Evolutionary conservation across 2,113 vertebrate species (phyloP), one percentile per base, ranked within the genome.

Genomic region (Taurulus bubalis): DNA sequence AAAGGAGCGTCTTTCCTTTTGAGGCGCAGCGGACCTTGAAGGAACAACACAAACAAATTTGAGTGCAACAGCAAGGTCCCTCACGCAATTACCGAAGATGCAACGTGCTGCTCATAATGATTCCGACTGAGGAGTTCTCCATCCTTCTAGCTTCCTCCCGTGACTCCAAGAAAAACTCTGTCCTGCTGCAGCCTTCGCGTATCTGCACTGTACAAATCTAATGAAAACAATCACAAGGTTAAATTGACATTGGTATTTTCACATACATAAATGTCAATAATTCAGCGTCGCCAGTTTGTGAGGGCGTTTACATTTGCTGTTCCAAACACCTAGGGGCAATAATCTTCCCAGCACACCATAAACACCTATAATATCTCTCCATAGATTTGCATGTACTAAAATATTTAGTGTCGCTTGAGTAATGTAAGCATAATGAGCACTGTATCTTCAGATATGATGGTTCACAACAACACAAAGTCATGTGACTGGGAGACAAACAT

Each of bases 21-120:
- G 86, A 90, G 82, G 55, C 5, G 89, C 88, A 90, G 82, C 75
- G 38, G 86, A 93, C 87, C 93, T 82, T 90, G 89, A 93, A 90
- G 77, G 80, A 83, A 90, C 87, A 91, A 87, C 89, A 87, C 86
- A 89, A 93, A 90, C 87, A 85, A 88, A 89, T 87, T 77, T 20
- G 66, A 85, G 72, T 59, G 58, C 70, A 88, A 79, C 80, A 74
- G 53, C 68, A 77, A 90, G 75, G 80, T 65, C 77, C 77, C 86
- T 75, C 36, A 58, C 36, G 38, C 72, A 91, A 86, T 90, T 85
- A 87, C 80, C 32, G 79, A 69, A 73, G 77, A 68, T 62, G 45
- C 38, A 70, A 84, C 75, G 75, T 80, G 82, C 64, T 45, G 40
- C 68, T 78, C 82, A 86, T 90, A 55, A 87, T 67, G 79, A 89